Conservation (phyloP, 2,888 invertebrate species). For the Timandra comae region DNA sequence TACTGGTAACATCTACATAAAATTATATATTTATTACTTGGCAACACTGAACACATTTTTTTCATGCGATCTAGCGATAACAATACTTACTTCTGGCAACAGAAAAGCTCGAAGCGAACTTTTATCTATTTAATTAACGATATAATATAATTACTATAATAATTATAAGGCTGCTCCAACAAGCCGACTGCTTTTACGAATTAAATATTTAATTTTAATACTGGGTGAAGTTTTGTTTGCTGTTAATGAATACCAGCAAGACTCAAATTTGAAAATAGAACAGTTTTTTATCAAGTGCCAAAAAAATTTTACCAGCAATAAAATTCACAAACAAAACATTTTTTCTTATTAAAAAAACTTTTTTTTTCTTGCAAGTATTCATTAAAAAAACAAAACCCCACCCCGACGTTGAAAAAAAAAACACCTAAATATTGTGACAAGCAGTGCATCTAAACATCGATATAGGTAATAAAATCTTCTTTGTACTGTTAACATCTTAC, state of each 20-base stretch:
- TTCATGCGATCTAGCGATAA: constrained; percentile 62
- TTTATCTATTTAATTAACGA: constrained; percentile 8
- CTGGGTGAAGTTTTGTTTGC: constrained; percentile 19
- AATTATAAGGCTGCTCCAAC: too few species aligned
- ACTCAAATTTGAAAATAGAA: too few species aligned
- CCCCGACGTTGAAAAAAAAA: constrained; percentile 26
- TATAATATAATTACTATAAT: constrained; percentile 2
- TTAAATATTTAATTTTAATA: constrained; percentile 11
- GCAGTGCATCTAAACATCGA: constrained; percentile 76
- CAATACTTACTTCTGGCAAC: constrained; percentile 48
- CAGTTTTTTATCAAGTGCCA: too few species aligned
- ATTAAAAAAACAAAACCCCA: too few species aligned
- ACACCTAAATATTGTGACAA: constrained; percentile 69
- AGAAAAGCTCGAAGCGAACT: constrained; percentile 27
- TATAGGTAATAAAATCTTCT: constrained; percentile 57
- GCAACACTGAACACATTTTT: constrained; percentile 37
- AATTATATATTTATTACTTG: constrained; percentile 24
- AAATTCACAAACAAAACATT: too few species aligned
- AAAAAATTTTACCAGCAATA: too few species aligned
- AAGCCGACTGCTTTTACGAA: neutral
- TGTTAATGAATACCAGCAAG: too few species aligned
- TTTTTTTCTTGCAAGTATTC: too few species aligned
- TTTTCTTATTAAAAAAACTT: too few species aligned
- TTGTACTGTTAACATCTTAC: constrained; percentile 84
- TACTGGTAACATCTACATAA: too few species aligned